phyloP scores from a whole-genome alignment of 2,888 invertebrate species.

The Thyatira batis region DNA sequence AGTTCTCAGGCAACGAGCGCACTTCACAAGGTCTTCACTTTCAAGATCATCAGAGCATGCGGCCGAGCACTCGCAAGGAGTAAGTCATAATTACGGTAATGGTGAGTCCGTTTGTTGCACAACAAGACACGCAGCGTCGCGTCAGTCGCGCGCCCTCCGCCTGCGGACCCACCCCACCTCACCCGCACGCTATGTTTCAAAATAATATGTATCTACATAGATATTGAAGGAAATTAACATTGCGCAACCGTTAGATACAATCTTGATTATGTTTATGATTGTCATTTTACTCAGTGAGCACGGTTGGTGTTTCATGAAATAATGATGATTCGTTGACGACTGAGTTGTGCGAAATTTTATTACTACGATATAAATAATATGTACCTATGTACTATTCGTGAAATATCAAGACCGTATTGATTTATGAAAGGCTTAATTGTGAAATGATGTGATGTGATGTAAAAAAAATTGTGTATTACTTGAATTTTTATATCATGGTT shows the following conservation, averaged over 20 bases:
- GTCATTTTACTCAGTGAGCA: conserved; percentile 10
- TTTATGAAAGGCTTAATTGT: too few relatives aligned
- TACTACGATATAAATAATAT: background rate
- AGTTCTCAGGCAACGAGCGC: conserved; percentile 63
- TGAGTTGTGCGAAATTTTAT: background rate
- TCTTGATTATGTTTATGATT: conserved; percentile 23
- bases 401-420: background rate
- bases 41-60: conserved; percentile 79
- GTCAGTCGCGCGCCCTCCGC: conserved; percentile 3
- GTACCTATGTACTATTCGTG: background rate
- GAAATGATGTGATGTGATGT: too few relatives aligned
- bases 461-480: too few relatives aligned
- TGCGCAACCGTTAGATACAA: conserved; percentile 28
- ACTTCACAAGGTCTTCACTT: conserved; percentile 76
- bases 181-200: conserved; percentile 62
- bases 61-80: conserved; percentile 54
- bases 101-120: conserved; percentile 58
- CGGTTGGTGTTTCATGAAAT: background rate
- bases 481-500: too few relatives aligned
- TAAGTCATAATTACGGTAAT: conserved; percentile 76
- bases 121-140: conserved; percentile 44
- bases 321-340: background rate
- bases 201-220: conserved; percentile 32
- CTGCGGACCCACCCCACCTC: conserved; percentile 22
- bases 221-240: conserved; percentile 45